Conservation (phyloP, 1,140 invertebrate species). For the Aphaenogaster rudis region DNA sequence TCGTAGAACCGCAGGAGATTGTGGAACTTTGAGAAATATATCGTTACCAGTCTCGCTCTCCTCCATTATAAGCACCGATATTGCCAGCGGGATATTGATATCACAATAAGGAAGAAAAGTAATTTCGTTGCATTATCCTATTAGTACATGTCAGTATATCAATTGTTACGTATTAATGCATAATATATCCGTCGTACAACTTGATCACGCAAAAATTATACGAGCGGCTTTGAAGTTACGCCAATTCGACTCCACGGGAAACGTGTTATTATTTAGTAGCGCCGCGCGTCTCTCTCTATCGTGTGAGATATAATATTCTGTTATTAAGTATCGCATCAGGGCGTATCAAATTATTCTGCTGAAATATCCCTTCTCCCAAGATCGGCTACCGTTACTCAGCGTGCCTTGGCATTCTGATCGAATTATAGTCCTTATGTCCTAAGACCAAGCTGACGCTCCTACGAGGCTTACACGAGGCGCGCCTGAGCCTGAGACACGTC, state of each 20-base stretch:
- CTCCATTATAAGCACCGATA: not conserved
- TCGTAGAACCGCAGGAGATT: not conserved
- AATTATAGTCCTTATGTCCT: conserved; percentile 62
- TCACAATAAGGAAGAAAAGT: not conserved
- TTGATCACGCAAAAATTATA: conserved; percentile 11
- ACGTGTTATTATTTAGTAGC: conserved; percentile 52
- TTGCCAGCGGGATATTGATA: not conserved
- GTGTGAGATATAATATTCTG: conserved; percentile 50
- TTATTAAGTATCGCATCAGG: conserved; percentile 35
- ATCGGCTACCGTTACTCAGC: conserved; percentile 59
- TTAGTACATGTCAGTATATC: not conserved
- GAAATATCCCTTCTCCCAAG: conserved; percentile 37
- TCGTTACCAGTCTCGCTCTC: not conserved
- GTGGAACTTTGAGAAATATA: conserved; percentile 11
- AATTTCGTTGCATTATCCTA: not conserved
- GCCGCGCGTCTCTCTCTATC: not conserved
- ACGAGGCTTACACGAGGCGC: conserved; percentile 64
- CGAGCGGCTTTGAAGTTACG: not conserved
- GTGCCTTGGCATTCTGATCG: conserved; percentile 54
- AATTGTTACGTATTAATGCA: not conserved
- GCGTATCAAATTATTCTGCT: conserved; percentile 25
- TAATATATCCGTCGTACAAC: not conserved
- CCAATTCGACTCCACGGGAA: not conserved
- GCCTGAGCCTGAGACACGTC: conserved; percentile 78
- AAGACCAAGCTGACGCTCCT: conserved; percentile 62